These are phyloP conservation scores for Vombatus ursinus DNA, from an alignment of 2,113 vertebrate genomes.

Conservation along the genomic window DNA sequence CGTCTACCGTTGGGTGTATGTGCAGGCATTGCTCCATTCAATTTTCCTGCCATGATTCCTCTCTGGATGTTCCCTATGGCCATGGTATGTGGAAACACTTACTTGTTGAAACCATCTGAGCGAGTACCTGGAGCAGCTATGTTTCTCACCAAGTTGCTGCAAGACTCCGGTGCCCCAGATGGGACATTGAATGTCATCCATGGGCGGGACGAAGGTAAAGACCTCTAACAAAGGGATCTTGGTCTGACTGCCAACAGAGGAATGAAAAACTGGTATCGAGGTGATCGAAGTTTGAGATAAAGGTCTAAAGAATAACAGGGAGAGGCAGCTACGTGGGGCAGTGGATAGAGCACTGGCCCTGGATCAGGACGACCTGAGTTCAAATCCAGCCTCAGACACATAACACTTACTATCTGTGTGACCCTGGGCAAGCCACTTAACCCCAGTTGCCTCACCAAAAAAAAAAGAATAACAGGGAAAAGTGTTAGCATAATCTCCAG, in stretches of 20 bases:
- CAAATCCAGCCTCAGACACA: too few species aligned
- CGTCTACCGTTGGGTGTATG: constrained; percentile 95
- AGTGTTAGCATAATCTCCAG: not conserved
- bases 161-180: constrained; percentile 95
- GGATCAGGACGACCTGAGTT: too few species aligned
- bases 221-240: not conserved
- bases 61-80: constrained; percentile 99
- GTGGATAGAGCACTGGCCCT: too few species aligned
- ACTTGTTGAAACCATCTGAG: constrained; percentile 96
- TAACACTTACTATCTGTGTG: too few species aligned
- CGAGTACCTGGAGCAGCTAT: constrained; percentile 94
- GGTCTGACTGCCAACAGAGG: not conserved
- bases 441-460: too few species aligned
- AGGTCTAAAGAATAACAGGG: not conserved
- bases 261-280: not conserved
- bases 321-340: too few species aligned
- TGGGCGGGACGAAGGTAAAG: constrained; percentile 92
- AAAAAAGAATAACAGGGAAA: not conserved
- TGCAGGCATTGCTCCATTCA: constrained; percentile 96
- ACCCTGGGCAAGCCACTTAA: too few species aligned
- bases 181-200: constrained; percentile 96
- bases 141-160: constrained; percentile 94
- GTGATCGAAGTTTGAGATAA: constrained; percentile 13
- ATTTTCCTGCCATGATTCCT: constrained; percentile 99
- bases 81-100: constrained; percentile 97